Conservation (phyloP, 2,888 invertebrate species). For the Cremastinae sp. region DNA sequence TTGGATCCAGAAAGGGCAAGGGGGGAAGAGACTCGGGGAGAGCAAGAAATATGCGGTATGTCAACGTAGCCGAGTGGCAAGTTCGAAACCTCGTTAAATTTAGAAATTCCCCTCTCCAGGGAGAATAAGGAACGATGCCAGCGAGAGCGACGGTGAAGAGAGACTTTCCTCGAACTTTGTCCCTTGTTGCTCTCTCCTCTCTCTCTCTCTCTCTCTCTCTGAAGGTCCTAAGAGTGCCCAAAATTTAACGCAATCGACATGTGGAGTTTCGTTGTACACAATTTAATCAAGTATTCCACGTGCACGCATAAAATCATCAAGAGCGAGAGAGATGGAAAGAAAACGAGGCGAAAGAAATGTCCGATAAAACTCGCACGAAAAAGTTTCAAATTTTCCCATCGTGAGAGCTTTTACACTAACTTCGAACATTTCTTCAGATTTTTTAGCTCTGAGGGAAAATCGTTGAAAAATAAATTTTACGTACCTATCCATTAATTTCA, state of each 20-base stretch:
- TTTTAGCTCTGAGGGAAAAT: too few relatives aligned
- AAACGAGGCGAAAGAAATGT: too few relatives aligned
- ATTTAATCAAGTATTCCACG: slow-evolving; percentile 51
- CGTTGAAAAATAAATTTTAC: too few relatives aligned
- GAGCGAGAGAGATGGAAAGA: slow-evolving; percentile 2
- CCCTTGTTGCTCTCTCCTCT: neutral
- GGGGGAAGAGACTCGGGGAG: slow-evolving; percentile 15
- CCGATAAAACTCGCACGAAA: neutral
- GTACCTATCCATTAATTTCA: too few relatives aligned
- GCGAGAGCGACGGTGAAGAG: slow-evolving; percentile 12
- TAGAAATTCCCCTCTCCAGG: slow-evolving; percentile 16
- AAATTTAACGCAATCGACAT: slow-evolving; percentile 23
- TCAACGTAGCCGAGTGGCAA: slow-evolving; percentile 60
- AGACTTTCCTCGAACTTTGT: neutral
- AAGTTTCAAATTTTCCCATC: too few relatives aligned
- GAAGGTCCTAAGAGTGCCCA: neutral
- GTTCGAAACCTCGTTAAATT: slow-evolving; percentile 64
- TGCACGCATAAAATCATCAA: slow-evolving; percentile 43
- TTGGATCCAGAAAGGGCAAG: neutral
- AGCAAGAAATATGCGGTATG: slow-evolving; percentile 47
- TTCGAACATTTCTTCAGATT: too few relatives aligned
- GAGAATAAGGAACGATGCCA: slow-evolving; percentile 7
- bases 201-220: neutral
- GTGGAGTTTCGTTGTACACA: slow-evolving; percentile 35
- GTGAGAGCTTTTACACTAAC: too few relatives aligned